Conservation (phyloP, 1,140 invertebrate genomes). For the Neotoxoptera formosana region DNA sequence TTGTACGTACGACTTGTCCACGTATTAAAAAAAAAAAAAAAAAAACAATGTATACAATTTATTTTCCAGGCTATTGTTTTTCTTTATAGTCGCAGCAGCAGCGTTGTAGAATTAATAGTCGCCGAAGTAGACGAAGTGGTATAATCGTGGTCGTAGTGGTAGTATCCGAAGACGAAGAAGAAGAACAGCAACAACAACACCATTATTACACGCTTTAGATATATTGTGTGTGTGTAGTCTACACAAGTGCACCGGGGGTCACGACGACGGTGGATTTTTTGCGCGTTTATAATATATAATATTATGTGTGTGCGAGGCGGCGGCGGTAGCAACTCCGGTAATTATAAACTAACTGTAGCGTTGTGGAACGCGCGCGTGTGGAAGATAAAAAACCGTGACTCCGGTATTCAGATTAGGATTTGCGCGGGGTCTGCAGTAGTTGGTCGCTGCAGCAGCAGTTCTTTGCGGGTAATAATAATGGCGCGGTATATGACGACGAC, state of each 20-base stretch:
- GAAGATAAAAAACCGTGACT: conserved; percentile 49
- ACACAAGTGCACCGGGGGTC: background rate
- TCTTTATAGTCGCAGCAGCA: background rate
- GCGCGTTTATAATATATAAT: too few relatives aligned
- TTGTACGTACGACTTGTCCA: background rate
- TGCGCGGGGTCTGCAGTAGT: background rate
- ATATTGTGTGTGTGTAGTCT: background rate
- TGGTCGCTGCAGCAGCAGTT: background rate
- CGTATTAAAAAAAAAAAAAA: too few relatives aligned
- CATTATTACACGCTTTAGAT: background rate
- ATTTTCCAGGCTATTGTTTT: conserved; percentile 35
- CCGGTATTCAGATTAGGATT: conserved; percentile 40
- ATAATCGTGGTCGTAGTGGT: too few relatives aligned
- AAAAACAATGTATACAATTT: background rate
- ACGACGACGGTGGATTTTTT: conserved; percentile 16
- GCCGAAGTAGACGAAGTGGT: background rate
- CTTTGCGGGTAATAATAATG: too few relatives aligned
- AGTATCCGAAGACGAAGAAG: conserved; percentile 6
- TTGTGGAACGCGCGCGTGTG: background rate
- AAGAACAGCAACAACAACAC: conserved; percentile 11
- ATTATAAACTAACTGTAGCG: conserved; percentile 46
- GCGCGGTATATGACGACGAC: too few relatives aligned
- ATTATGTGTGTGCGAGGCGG: too few relatives aligned
- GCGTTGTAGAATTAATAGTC: background rate
- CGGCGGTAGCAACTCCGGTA: conserved; percentile 35